Base-by-base conservation (phyloP, 35 echinoderm and acorn worm species). In the Ophiothrix spiculata region DNA sequence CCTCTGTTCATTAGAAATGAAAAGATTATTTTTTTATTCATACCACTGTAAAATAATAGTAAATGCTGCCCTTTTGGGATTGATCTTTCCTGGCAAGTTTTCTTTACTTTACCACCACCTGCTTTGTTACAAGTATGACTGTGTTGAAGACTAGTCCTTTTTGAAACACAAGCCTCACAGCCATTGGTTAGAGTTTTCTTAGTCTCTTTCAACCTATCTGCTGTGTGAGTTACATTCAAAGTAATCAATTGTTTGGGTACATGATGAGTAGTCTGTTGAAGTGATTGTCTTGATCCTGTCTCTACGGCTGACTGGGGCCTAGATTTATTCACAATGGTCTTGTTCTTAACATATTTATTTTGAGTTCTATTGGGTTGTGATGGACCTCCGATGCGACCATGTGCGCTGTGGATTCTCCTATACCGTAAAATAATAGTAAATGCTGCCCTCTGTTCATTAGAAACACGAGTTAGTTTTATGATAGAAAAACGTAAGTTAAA, bases 351-450 rank as follows among this genome's bases (percentile, higher is more conserved):
- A 23, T 39, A 78, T 21, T 40, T 32, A 49, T 77, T 78, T 23
- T 78, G 40, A 33, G 75, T 78, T 36, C 74, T 40, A 45, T 87
- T 87, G 17, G 38, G 40, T 31, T 25, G 21, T 0, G 39, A 45
- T 4, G 75, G 36, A 32, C 74, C 39, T 32, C 38, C 56, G 40
- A 89, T 54, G 31, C 79, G 63, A 19, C 78, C 79, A 54, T 89
- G 80, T 17, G 87, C 87, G 74, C 87, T 89, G 40, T 89, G 87
- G 17, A 81, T 69, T 41, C 80, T 81, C 21, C 79, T n/a, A n/a
- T n/a, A n/a, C n/a, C n/a, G n/a, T n/a, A n/a, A n/a, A n/a, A n/a
- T n/a, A n/a, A n/a, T n/a, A n/a, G n/a, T n/a, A n/a, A n/a, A n/a
- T n/a, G n/a, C n/a, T n/a, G n/a, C n/a, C n/a, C n/a, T n/a, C n/a